Conservation (phyloP, 2,888 invertebrate species). For the Alviniconcha strummeri region DNA sequence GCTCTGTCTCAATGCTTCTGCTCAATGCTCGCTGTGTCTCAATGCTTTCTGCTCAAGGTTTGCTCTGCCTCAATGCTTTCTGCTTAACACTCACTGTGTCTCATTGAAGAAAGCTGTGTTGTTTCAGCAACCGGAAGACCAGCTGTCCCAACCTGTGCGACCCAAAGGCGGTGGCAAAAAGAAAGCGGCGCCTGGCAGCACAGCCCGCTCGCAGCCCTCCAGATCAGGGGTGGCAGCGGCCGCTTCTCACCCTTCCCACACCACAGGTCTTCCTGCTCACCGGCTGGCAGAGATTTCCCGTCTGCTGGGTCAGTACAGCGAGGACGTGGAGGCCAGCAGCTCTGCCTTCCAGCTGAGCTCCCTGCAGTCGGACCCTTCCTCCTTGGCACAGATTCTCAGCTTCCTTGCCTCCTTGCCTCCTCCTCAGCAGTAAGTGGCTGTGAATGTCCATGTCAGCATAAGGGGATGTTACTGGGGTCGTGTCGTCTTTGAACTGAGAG, state of each 20-base stretch:
- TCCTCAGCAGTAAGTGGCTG: slow-evolving; percentile 16
- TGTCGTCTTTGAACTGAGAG: too few relatives aligned
- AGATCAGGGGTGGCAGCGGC: slow-evolving; percentile 15
- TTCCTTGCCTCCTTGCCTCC: slow-evolving; percentile 24
- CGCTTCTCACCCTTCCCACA: neutral
- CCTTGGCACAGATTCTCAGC: slow-evolving; percentile 15
- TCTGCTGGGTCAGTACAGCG: slow-evolving; percentile 48
- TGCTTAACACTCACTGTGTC: too few relatives aligned
- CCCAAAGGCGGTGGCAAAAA: neutral
- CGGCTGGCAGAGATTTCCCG: slow-evolving; percentile 57
- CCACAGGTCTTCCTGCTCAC: slow-evolving; percentile 49
- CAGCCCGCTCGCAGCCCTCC: neutral
- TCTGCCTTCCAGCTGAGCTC: neutral
- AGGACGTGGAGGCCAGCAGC: slow-evolving; percentile 18
- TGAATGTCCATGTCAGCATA: neutral
- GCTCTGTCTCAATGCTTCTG: too few relatives aligned
- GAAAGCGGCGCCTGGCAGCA: neutral
- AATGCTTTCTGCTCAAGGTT: too few relatives aligned
- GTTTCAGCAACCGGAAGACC: neutral
- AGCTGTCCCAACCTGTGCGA: slow-evolving; percentile 1
- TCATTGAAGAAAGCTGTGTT: too few relatives aligned
- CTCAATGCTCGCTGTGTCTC: too few relatives aligned
- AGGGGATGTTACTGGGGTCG: too few relatives aligned
- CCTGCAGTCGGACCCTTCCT: slow-evolving; percentile 3
- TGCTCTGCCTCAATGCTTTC: too few relatives aligned